These are phyloP conservation scores for Gobio occitaniae DNA, from an alignment of 2,797 vertebrate species.

Conservation along the genomic window DNA sequence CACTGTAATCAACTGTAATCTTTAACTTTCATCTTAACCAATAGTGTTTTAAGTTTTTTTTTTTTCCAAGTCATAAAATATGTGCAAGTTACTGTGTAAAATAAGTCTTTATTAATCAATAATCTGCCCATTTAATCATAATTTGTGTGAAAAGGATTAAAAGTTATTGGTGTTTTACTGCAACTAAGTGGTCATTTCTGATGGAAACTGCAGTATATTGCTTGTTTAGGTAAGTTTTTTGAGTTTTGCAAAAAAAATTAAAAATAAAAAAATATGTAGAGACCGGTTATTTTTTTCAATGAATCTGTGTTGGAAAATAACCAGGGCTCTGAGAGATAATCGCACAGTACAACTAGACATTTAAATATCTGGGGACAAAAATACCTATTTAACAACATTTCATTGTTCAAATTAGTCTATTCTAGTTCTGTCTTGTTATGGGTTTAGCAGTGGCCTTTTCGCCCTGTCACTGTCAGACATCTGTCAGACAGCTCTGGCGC, in stretches of 20 bases:
- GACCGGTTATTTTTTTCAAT: no score
- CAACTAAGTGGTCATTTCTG: background rate
- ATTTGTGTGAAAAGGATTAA: background rate
- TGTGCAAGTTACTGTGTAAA: background rate
- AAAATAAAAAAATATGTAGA: background rate
- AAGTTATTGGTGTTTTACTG: background rate
- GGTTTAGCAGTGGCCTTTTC: no score
- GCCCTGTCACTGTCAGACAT: no score
- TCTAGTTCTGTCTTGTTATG: no score
- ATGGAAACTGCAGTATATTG: background rate
- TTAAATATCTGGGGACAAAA: background rate
- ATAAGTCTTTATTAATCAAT: background rate
- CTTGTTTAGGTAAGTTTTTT: background rate
- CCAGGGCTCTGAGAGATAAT: background rate
- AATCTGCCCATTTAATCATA: background rate
- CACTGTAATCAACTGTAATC: no score
- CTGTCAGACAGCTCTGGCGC: no score
- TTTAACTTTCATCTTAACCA: no score
- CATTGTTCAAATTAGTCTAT: no score
- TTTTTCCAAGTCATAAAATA: background rate
- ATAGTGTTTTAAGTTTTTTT: background rate
- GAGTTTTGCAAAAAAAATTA: background rate
- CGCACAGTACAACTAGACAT: background rate
- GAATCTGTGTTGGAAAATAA: background rate
- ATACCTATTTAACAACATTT: background rate